These are phyloP conservation scores for Stenodera caucasica DNA, from an alignment of 2,888 invertebrate species.

Conservation along the genomic window DNA sequence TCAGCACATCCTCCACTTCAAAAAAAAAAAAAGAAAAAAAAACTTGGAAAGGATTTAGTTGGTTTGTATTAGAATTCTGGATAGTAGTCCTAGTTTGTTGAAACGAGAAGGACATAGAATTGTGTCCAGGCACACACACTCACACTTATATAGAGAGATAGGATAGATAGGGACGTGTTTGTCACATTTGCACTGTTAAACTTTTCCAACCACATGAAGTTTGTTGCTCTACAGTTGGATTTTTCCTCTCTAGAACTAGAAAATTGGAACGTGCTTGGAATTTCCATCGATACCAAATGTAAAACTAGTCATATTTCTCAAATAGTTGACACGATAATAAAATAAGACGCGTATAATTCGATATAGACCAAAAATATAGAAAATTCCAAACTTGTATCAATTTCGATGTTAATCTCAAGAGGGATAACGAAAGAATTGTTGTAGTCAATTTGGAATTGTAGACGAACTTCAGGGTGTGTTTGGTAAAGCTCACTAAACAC, in stretches of 20 bases:
- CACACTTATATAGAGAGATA: too few relatives aligned
- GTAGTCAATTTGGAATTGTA: too few relatives aligned
- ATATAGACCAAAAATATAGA: neutral
- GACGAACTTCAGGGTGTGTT: too few relatives aligned
- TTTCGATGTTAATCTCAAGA: conserved; percentile 1
- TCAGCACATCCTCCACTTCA: conserved; percentile 45
- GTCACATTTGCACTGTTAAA: conserved; percentile 45
- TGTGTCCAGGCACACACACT: conserved; percentile 33
- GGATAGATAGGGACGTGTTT: conserved; percentile 37
- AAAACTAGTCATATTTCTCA: neutral
- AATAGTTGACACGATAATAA: neutral
- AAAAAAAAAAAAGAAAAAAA: neutral
- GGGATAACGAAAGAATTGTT: too few relatives aligned
- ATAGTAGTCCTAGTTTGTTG: conserved; percentile 16
- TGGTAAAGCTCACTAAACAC: too few relatives aligned
- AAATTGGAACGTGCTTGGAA: conserved; percentile 38
- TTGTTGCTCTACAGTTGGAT: conserved; percentile 29
- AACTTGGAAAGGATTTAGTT: conserved; percentile 40
- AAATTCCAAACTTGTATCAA: conserved; percentile 6
- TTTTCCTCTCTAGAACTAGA: neutral
- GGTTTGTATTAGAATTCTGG: conserved; percentile 44
- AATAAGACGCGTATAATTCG: neutral
- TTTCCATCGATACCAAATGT: conserved; percentile 16
- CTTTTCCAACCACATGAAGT: conserved; percentile 45
- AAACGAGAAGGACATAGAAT: conserved; percentile 38